Evolutionary conservation across 2,888 invertebrate genomes (phyloP).

Genomic region (Dysmachus trigonus): DNA sequence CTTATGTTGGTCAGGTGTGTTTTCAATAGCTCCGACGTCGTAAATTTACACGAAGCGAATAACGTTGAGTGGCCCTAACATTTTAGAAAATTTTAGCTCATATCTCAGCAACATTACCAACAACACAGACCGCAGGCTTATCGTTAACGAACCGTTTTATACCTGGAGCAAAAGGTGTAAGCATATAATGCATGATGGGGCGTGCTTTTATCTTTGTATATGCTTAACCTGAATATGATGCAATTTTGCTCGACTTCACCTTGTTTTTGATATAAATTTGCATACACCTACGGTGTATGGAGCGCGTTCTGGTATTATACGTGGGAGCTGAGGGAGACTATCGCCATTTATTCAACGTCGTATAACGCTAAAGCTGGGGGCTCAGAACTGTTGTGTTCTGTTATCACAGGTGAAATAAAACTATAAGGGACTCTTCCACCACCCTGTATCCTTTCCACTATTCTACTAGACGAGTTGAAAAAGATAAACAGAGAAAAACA

Average conservation of each 20-base stretch:
- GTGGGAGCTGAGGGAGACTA: not conserved
- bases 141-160: not conserved
- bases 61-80: not conserved
- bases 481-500: slow-evolving; percentile 34
- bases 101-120: not conserved
- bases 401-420: slow-evolving; percentile 7
- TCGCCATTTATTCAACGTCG: not conserved
- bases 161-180: slow-evolving; percentile 32
- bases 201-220: slow-evolving; percentile 42
- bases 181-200: slow-evolving; percentile 33
- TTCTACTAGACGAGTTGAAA: slow-evolving; percentile 12
- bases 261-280: slow-evolving; percentile 20
- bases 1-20: not conserved
- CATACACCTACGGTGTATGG: not conserved
- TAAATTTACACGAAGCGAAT: slow-evolving; percentile 3
- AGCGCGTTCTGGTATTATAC: not conserved
- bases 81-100: not conserved
- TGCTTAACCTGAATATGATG: slow-evolving; percentile 45
- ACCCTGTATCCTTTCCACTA: not conserved
- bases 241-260: slow-evolving; percentile 36
- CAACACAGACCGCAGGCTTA: slow-evolving; percentile 1
- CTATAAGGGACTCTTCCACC: not conserved
- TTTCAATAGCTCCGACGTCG: not conserved
- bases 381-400: not conserved
- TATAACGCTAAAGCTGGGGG: not conserved